Conservation (phyloP, 2,113 vertebrate genomes). For the Dipodomys spectabilis region DNA sequence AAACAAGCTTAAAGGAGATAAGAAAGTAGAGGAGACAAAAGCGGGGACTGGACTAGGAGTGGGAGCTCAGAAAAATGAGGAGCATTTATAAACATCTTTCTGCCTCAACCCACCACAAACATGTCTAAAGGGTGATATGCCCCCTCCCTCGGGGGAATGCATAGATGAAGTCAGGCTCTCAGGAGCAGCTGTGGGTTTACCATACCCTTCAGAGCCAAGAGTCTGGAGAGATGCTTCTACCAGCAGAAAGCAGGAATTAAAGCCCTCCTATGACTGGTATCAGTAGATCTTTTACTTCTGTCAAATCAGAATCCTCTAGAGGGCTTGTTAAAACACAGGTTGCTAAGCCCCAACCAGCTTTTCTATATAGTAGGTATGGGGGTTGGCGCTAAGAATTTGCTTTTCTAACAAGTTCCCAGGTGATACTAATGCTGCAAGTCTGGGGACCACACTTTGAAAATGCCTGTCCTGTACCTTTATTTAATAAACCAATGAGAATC, state of each 20-base stretch:
- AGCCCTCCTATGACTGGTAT: not conserved
- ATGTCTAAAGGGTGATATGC: not conserved
- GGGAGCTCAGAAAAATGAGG: not conserved
- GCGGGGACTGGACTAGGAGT: too few species aligned
- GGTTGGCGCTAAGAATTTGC: not conserved
- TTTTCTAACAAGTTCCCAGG: constrained; percentile 13
- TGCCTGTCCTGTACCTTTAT: not conserved
- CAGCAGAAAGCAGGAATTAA: not conserved
- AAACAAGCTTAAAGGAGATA: not conserved
- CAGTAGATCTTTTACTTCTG: not conserved
- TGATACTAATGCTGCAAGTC: not conserved
- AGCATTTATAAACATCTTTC: not conserved
- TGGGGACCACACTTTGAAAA: not conserved
- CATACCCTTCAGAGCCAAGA: not conserved
- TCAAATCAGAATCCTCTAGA: not conserved
- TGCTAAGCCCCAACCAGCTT: not conserved
- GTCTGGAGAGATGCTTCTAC: not conserved
- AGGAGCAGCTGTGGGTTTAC: not conserved
- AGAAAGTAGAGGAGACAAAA: not conserved
- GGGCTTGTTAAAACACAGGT: not conserved
- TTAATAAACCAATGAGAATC: not conserved
- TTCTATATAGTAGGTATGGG: not conserved
- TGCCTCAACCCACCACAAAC: not conserved
- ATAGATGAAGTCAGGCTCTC: not conserved
- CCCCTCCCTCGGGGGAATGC: not conserved